Evolutionary conservation across 2,797 vertebrate species (phyloP), one percentile per base, ranked within the genome.

Genomic region (Gastrophryne carolinensis): DNA sequence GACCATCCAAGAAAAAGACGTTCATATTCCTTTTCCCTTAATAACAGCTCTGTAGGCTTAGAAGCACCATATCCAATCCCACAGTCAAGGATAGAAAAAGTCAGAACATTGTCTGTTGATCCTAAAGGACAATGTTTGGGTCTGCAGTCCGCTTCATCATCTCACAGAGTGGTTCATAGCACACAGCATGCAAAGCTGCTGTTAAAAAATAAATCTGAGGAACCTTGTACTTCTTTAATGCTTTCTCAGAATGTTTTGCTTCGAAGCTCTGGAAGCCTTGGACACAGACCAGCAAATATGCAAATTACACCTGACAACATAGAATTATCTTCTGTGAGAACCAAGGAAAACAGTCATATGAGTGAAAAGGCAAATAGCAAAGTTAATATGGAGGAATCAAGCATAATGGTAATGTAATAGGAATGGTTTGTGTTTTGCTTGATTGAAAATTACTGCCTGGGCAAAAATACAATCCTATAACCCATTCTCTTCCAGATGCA

Each of bases 21-120:
- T 41, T 98, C 96, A 0, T 94, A 95, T 84, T 98, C 96, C 0
- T 96, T 98, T 87, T 95, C 95, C 81, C 95, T 97, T 84, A 96
- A 86, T 80, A 69, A 84, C 81, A 80, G 93, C 88, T 13, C 72
- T 81, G 68, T 83, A 6, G 83, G 83, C 80, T 60, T 87, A 80
- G 96, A 97, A 81, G 89, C 93, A 49, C 83, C 95, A 63, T 93
- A 89, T 81, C 91, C 95, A n/a, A 81, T 91, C 66, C 90, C 95
- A 61, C 95, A 94, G 8, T 78, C 89, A 27, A 93, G 92, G 86
- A 79, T 84, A 83, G 88, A 88, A 80, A 90, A 87, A 81, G 69
- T 39, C 70, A 86, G 84, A 74, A 83, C 86, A 80, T 23, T 80
- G 2, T 75, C 87, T 80, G 83, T 81, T 80, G 89, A 87, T 72